Evolutionary conservation across 2,113 vertebrate species (phyloP).

Genomic region (Triplophysa tibetana): DNA sequence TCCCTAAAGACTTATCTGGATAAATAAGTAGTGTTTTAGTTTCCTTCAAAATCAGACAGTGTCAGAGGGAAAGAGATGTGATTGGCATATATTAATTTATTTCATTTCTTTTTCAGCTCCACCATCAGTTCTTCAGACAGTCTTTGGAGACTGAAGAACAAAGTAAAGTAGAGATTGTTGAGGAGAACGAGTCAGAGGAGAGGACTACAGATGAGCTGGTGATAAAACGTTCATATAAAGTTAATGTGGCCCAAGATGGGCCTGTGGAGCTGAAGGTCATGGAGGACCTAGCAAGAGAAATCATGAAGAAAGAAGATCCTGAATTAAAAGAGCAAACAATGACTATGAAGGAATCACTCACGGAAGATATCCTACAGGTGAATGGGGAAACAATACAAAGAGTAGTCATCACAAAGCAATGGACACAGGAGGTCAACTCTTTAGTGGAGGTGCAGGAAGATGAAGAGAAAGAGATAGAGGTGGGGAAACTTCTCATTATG

Average conservation of each 20-base stretch:
- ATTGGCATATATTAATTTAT: background rate
- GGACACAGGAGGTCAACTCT: conserved; percentile 15
- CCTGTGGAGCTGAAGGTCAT: background rate
- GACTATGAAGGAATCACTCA: background rate
- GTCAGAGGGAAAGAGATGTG: background rate
- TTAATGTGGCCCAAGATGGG: conserved; percentile 4
- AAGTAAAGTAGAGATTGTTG: background rate
- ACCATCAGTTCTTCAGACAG: background rate
- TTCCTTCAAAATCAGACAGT: background rate
- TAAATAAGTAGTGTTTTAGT: conserved; percentile 10
- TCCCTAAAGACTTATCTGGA: background rate
- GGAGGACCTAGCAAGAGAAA: background rate
- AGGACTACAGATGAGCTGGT: background rate
- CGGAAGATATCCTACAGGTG: conserved; percentile 8
- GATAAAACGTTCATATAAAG: conserved; percentile 20
- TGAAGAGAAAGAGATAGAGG: conserved; percentile 46
- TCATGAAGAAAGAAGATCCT: conserved; percentile 5
- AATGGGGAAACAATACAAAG: conserved; percentile 17
- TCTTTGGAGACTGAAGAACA: conserved; percentile 16
- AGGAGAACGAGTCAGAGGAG: background rate
- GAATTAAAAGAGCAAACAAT: background rate
- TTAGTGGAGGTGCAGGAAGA: conserved; percentile 44
- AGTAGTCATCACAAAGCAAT: conserved; percentile 29
- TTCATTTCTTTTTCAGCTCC: conserved; percentile 9
- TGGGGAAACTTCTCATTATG: conserved; percentile 5